Base-by-base conservation (phyloP, 35 echinoderm and acorn worm species). In the Apostichopus japonicus region DNA sequence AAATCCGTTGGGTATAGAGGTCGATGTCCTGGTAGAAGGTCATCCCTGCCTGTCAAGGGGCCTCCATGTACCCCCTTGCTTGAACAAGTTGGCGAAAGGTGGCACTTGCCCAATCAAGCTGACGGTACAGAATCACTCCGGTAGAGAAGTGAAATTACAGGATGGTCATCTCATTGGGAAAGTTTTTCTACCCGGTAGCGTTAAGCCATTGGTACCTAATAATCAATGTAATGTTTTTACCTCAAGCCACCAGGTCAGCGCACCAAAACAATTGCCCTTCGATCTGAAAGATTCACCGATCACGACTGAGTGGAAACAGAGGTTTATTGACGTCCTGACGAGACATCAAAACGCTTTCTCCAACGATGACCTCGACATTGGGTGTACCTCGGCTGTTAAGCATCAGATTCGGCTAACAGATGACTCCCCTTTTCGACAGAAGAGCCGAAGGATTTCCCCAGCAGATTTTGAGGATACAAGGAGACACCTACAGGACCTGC, bases 401-500 rank as follows among this genome's bases (percentile, higher is more conserved):
- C 25, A 27, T 27, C 25, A 27, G 25, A 27, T 27, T 27, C 25
- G 25, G 25, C 25, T 27, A 27, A 27, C 25, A 27, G 88, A 93
- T 65, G 76, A 93, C 15, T 71, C 62, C 5, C 91, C 91, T 27
- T 27, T 27, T 27, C 25, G 25, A 27, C 25, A 27, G 25, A 27
- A 27, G 25, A 27, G 25, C 25, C 25, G 25, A 27, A 27, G 25
- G 25, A 27, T 27, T 27, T 1, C 25, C 25, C 25, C 25, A 9
- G 21, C 19, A n/a, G 71, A 87, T 13, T 84, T 86, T 1, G 22
- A 90, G 53, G 92, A 95, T 79, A 84, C 84, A 4, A 52, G 86
- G 27, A n/a, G 72, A 5, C 77, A 89, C n/a, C 11, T 95, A 1
- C 71, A 92, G 51, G 91, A 90, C 10, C 53, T 95, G 9, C 56